Conservation (phyloP, 1,140 invertebrate species). For the Coelopa frigida region DNA sequence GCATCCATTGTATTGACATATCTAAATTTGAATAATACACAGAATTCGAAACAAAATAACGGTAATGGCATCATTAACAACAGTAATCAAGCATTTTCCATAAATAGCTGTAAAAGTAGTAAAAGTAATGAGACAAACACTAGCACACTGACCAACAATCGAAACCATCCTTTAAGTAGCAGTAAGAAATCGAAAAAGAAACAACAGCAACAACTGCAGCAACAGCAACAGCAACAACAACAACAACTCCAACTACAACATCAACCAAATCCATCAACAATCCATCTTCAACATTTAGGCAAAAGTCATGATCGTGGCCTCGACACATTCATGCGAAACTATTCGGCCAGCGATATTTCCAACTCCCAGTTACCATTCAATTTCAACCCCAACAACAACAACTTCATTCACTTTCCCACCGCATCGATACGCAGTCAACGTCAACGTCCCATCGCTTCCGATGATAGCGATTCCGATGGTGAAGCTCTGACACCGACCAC, state of each 20-base stretch:
- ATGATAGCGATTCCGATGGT: constrained; percentile 24
- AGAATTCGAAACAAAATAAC: neutral
- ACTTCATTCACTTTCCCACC: neutral
- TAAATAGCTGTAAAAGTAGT: constrained; percentile 4
- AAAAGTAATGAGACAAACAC: constrained; percentile 5
- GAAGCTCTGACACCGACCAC: constrained; percentile 25
- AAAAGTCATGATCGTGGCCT: constrained; percentile 8
- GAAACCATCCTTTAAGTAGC: constrained; percentile 4
- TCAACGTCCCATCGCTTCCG: constrained; percentile 6
- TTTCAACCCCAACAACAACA: neutral
- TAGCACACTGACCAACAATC: constrained; percentile 13
- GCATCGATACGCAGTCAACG: neutral
- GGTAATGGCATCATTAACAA: neutral
- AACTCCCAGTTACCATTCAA: too few species aligned
- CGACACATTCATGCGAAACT: neutral
- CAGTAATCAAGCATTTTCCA: constrained; percentile 9
- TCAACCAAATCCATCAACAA: constrained; percentile 1
- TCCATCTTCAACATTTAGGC: neutral
- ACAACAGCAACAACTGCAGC: constrained; percentile 3
- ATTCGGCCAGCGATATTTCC: too few species aligned
- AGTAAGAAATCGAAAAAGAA: constrained; percentile 6
- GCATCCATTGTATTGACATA: constrained; percentile 4
- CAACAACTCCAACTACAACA: constrained; percentile 10
- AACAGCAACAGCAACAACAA: constrained; percentile 10
- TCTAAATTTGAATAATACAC: constrained; percentile 6